Base-by-base conservation (phyloP, 2,113 vertebrate species). In the Esox niger region DNA sequence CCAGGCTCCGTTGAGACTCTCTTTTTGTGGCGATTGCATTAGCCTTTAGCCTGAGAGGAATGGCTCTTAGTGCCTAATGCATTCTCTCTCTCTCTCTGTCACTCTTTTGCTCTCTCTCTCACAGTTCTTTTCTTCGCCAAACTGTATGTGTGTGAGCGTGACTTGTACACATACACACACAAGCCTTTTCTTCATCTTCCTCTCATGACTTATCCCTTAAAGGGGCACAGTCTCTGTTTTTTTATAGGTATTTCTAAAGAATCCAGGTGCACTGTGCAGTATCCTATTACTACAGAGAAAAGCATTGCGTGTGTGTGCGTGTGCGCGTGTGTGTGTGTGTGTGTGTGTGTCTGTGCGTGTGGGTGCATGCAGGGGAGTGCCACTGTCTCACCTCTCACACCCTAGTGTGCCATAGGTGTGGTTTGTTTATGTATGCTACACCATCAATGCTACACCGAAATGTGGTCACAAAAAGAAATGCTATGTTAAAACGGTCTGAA, bases 21-120 rank as follows among this genome's bases (percentile, higher is more conserved):
- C 82, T 91, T 84, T 87, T 87, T 86, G 85, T 87, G 80, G 85
- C 88, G 88, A 91, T 90, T 90, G 86, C 87, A 91, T 91, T 91
- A 91, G 85, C 84, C 87, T 87, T 88, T 81, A 86, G 82, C 81
- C 69, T 84, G 82, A 76, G 58, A 81, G 86, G 83, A 87, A 84
- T 82, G 79, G 86, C 88, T 90, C 84, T 90, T 82, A 86, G 87
- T 83, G 86, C 82, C 86, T 91, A 88, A 89, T 88, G 86, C 79
- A 86, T 84, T 84, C 74, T 85, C 80, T 79, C 70, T 79, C n/a
- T 72, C 59, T 61, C 69, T 55, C 47, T 69, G 68, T 58, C 71
- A 46, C 43, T 52, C 63, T 64, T 55, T 72, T 27, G 49, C 20
- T 35, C 31, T 56, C 57, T 62, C 63, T 66, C 30, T 49, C 31